Percentiles rank a stretch among this genome's conserved stretches.
Conservation (phyloP, 92 coral and sea anemone genomes). For the Zoanthus sansibaricus region DNA sequence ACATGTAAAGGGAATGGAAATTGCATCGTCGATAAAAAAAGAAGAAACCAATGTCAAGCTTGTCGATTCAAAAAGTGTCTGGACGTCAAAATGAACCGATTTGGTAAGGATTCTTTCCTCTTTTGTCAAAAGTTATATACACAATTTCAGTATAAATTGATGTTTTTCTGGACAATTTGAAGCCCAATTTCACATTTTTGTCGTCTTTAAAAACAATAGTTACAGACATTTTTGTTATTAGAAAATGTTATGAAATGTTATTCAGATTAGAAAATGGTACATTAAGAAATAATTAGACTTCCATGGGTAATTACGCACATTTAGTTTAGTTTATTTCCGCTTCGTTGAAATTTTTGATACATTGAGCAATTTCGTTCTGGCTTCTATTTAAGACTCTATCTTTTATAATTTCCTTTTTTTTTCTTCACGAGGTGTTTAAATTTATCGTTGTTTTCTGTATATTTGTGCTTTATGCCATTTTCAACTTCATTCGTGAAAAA, state of each 20-base stretch:
- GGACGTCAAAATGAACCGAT: slow-evolving; percentile 97
- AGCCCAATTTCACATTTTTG: slow-evolving; percentile 37
- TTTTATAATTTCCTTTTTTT: slow-evolving; percentile 16
- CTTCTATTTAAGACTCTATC: background rate
- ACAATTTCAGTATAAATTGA: background rate
- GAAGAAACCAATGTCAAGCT: slow-evolving; percentile 98
- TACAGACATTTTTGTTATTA: slow-evolving; percentile 43
- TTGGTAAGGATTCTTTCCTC: slow-evolving; percentile 79
- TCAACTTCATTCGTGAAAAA: slow-evolving; percentile 53
- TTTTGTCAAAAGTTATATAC: background rate
- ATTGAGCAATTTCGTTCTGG: background rate
- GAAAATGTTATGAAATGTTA: slow-evolving; percentile 36
- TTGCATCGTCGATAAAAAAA: slow-evolving; percentile 94
- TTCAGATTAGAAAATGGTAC: slow-evolving; percentile 21
- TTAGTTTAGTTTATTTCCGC: slow-evolving; percentile 38
- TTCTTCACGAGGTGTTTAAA: background rate
- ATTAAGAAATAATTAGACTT: slow-evolving; percentile 47
- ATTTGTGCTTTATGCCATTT: slow-evolving; percentile 12
- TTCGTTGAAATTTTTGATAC: background rate
- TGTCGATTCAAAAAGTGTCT: slow-evolving; percentile 98
- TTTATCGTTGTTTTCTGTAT: background rate
- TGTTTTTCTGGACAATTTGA: slow-evolving; percentile 14
- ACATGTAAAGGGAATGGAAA: slow-evolving; percentile 97
- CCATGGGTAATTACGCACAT: slow-evolving; percentile 29
- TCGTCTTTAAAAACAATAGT: slow-evolving; percentile 20